Percentiles rank a stretch among this genome's conserved stretches.
Evolutionary conservation across 2,113 vertebrate genomes (phyloP).

Genomic region (Oreochromis tanganicae): DNA sequence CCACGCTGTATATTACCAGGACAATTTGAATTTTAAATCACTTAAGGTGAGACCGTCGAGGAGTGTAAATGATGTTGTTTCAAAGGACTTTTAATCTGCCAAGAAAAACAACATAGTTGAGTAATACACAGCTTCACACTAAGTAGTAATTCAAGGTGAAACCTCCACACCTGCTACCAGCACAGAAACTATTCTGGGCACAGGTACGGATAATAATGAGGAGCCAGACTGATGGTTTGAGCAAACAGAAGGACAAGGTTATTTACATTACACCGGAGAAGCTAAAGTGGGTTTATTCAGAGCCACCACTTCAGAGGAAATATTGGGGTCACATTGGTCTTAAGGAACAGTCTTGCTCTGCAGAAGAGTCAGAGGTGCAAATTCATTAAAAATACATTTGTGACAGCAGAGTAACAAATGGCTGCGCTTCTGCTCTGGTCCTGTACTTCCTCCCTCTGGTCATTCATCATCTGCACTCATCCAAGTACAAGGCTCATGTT

Average conservation of each 20-base stretch:
- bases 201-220: conserved; percentile 21
- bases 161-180: not conserved
- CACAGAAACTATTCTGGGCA: not conserved
- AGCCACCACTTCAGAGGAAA: not conserved
- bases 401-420: conserved; percentile 67
- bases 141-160: conserved; percentile 31
- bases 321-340: conserved; percentile 54
- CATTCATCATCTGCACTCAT: conserved; percentile 64
- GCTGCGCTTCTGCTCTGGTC: conserved; percentile 27
- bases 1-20: not conserved
- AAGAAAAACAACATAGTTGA: not conserved
- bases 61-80: not conserved
- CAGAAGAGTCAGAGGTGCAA: conserved; percentile 56
- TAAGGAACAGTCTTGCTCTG: conserved; percentile 35
- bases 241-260: conserved; percentile 20
- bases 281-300: conserved; percentile 27
- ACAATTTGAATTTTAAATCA: not conserved
- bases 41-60: not conserved
- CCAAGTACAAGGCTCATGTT: conserved; percentile 20
- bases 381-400: conserved; percentile 74
- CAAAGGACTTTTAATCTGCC: not conserved
- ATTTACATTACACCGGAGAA: conserved; percentile 33
- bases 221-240: conserved; percentile 13
- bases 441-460: conserved; percentile 49
- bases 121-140: not conserved